phyloP scores from a whole-genome alignment of 2,888 invertebrate species.

The Megastigmus dorsalis region DNA sequence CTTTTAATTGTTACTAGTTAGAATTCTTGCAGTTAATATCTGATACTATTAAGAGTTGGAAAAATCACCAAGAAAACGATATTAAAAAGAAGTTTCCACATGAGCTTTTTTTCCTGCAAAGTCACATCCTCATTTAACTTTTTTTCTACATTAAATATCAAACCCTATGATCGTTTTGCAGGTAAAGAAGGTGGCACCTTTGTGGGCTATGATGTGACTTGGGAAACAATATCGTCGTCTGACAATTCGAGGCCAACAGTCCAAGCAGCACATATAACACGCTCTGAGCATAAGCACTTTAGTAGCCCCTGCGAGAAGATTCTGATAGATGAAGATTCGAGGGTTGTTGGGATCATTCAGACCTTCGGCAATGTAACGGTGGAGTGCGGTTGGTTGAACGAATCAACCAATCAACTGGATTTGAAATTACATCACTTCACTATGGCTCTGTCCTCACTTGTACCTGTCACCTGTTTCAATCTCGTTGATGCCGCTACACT shows the following conservation, averaged over 20 bases:
- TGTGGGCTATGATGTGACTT: constrained; percentile 44
- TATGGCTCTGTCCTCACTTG: constrained; percentile 14
- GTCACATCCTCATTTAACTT: too few relatives aligned
- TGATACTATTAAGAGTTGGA: too few relatives aligned
- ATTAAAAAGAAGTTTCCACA: too few relatives aligned
- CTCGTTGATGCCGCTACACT: constrained; percentile 60
- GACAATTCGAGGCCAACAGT: neutral
- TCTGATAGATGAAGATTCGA: constrained; percentile 2
- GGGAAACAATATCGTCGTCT: constrained; percentile 8
- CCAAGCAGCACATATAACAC: constrained; percentile 19
- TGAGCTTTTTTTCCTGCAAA: too few relatives aligned
- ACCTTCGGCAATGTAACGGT: constrained; percentile 36
- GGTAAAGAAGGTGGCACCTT: constrained; percentile 50
- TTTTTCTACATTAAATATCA: too few relatives aligned
- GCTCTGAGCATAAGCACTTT: constrained; percentile 25
- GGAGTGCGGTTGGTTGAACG: constrained; percentile 33
- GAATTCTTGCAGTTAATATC: too few relatives aligned
- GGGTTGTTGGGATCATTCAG: constrained; percentile 34
- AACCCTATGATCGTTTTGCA: too few relatives aligned
- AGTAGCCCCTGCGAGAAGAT: constrained; percentile 49
- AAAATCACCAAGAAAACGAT: too few relatives aligned
- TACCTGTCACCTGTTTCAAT: constrained; percentile 58
- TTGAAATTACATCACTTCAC: constrained; percentile 32
- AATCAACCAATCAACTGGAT: neutral
- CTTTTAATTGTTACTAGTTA: too few relatives aligned